phyloP scores from a whole-genome alignment of 2,888 invertebrate genomes.

The Miltochrista miniata region DNA sequence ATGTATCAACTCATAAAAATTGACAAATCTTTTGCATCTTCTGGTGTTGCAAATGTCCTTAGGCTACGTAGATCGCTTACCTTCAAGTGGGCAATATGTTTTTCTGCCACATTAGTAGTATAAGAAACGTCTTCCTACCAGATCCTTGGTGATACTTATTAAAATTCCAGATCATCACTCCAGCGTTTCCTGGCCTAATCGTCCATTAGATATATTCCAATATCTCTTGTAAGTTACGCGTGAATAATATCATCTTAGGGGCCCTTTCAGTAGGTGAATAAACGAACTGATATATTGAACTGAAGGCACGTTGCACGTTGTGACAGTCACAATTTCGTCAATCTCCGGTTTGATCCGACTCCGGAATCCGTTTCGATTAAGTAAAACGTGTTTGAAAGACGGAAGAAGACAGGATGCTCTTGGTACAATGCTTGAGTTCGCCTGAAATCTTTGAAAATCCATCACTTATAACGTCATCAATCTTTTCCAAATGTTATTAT shows the following conservation, averaged over 20 bases:
- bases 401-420: constrained; percentile 38
- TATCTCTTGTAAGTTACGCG: background rate
- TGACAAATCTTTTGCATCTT: no score
- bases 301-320: constrained; percentile 25
- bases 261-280: background rate
- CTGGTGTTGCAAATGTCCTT: no score
- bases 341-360: constrained; percentile 56
- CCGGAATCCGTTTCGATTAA: constrained; percentile 42
- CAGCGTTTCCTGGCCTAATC: no score
- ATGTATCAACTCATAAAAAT: no score
- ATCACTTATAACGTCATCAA: background rate
- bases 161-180: no score
- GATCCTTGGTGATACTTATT: no score
- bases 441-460: background rate
- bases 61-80: no score
- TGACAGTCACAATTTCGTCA: constrained; percentile 53
- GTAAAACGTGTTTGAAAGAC: constrained; percentile 31
- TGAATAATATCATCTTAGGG: background rate
- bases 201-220: no score
- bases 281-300: constrained; percentile 21
- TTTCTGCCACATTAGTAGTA: no score
- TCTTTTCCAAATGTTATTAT: background rate
- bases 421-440: constrained; percentile 42
- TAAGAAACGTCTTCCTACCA: no score
- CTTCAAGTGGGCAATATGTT: no score